Base-by-base conservation (phyloP, 2,888 invertebrate species). In the Melitaea athalia region DNA sequence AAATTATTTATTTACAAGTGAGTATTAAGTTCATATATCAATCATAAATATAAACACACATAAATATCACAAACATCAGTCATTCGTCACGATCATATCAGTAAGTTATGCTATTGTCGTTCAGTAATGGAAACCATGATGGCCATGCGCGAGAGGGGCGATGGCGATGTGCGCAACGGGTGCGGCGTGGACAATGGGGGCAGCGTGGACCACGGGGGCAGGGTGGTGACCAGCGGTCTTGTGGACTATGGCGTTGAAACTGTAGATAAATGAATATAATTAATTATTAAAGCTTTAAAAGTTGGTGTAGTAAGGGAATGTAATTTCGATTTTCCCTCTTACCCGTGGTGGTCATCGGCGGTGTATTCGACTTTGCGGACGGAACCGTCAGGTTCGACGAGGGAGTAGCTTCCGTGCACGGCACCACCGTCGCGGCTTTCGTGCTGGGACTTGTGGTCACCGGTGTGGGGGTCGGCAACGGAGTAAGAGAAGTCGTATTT, bases 371-470 rank as follows among this genome's bases (percentile, higher is more conserved):
- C 94, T 78, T 94, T 94, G 84, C 94, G 93, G 72, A 94, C 88
- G 79, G 94, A 94, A 81, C 94, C 94, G 78, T 94, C 94, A 67
- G 94, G 94, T 78, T 94, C 94, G 65, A 94, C 94, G 60, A 94
- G 90, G 61, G 94, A 94, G 90, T 95, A 95, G 85, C 94, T 94
- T 71, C 95, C 95, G 79, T 94, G 94, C 59, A 95, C 95, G 74
- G 93, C 93, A 76, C 95, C 94, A 71, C 95, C 95, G 82, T 94
- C 94, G 77, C 93, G 92, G 85, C 92, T 91, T 87, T 94, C 94
- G 76, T 93, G 89, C 81, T 94, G 94, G 80, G 91, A 88, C 88
- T 94, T 94, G 87, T 94, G 93, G 88, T 94, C 94, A 49, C 94
- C 95, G 76, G 94, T 94, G 82, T 94, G 94, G 10, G 92, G 93